A percentile compares a stretch with the other conserved stretches of the same genome.
These are phyloP conservation scores for Melanerpes aurifrons DNA, from an alignment of 2,113 vertebrate species.

Conservation along the genomic window DNA sequence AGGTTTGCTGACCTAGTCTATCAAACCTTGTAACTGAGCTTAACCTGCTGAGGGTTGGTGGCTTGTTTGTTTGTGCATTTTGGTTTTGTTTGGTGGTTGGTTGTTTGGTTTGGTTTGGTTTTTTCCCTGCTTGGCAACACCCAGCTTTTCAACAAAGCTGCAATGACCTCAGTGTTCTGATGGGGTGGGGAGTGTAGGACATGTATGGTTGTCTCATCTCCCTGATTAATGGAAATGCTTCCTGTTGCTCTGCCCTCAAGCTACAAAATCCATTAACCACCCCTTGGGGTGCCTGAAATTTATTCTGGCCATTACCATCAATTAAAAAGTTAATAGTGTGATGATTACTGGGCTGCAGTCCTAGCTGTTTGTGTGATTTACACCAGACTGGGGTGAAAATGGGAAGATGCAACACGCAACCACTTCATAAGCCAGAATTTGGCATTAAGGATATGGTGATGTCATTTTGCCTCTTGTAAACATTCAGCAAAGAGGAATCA, in stretches of 20 bases:
- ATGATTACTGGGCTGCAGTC: constrained; percentile 44
- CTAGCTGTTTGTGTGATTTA: constrained; percentile 65
- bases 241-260: constrained; percentile 45
- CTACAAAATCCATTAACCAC: constrained; percentile 65
- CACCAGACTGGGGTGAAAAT: neutral
- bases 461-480: neutral
- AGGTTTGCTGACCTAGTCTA: neutral
- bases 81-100: too few species aligned
- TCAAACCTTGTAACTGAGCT: neutral
- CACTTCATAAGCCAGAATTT: constrained; percentile 15
- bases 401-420: neutral
- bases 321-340: constrained; percentile 64
- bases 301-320: constrained; percentile 64
- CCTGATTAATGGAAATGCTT: constrained; percentile 48
- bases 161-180: neutral
- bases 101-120: too few species aligned
- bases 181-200: neutral
- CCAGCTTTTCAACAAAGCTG: neutral
- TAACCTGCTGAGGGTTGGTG: neutral
- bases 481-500: neutral
- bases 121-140: neutral
- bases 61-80: neutral
- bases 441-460: neutral
- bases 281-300: constrained; percentile 55
- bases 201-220: constrained; percentile 16